Conservation (phyloP, 2,888 invertebrate species). For the Pterostichus niger region DNA sequence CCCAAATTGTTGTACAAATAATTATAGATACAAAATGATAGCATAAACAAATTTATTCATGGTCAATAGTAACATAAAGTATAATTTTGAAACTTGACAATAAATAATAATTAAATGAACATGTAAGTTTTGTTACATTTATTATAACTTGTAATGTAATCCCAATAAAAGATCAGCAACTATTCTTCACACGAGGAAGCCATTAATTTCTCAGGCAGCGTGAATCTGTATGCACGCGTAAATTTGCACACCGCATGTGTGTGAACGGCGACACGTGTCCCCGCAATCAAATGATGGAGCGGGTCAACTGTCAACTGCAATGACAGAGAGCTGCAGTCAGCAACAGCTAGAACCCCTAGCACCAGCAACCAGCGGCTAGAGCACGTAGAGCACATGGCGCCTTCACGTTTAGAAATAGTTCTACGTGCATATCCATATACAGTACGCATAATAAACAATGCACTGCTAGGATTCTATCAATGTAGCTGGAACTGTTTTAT, state of each 20-base stretch:
- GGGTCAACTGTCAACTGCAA: conserved; percentile 54
- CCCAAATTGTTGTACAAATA: no score
- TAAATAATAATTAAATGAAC: no score
- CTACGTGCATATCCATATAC: conserved; percentile 34
- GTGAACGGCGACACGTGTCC: conserved; percentile 52
- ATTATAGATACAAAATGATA: no score
- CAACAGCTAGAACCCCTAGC: not conserved
- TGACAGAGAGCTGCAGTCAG: not conserved
- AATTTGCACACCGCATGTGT: conserved; percentile 40
- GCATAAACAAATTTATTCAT: no score
- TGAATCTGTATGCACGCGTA: conserved; percentile 53
- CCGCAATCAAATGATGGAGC: conserved; percentile 59
- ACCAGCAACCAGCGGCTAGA: not conserved
- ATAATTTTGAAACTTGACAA: no score
- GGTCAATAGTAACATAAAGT: no score
- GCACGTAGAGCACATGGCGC: conserved; percentile 61
- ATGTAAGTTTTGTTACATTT: no score
- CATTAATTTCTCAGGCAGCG: conserved; percentile 28
- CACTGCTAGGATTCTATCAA: conserved; percentile 7
- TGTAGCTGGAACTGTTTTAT: not conserved
- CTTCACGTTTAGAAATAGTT: conserved; percentile 33
- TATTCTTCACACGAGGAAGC: not conserved
- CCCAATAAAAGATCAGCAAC: not conserved
- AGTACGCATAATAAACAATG: conserved; percentile 19
- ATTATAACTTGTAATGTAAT: not conserved